A percentile compares a stretch with the other conserved stretches of the same genome.
These are phyloP conservation scores for Hymenopus coronatus DNA, from an alignment of 2,888 invertebrate species.

Conservation along the genomic window DNA sequence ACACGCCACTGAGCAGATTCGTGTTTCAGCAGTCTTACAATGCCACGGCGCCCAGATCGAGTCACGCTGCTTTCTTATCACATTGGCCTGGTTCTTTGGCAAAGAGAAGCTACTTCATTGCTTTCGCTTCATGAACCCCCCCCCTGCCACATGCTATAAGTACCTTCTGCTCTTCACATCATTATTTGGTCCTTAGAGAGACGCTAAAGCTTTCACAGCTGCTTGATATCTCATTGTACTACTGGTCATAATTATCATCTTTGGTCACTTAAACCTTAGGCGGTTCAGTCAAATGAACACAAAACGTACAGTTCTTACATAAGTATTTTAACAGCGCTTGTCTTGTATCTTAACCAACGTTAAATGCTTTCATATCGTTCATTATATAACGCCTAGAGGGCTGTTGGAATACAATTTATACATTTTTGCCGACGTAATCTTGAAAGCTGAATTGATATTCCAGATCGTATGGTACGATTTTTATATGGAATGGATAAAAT, in stretches of 20 bases:
- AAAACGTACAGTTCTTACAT: not conserved
- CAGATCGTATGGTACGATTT: no score
- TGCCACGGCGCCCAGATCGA: not conserved
- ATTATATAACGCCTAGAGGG: no score
- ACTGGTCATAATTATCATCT: not conserved
- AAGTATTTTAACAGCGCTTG: not conserved
- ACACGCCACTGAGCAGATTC: not conserved
- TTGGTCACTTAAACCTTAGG: not conserved
- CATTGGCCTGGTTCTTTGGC: not conserved
- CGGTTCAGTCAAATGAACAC: not conserved
- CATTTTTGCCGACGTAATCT: no score
- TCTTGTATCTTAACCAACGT: not conserved
- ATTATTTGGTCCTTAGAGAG: not conserved
- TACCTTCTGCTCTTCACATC: not conserved
- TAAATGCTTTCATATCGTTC: no score
- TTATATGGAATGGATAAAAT: no score
- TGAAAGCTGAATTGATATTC: no score
- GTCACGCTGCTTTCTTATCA: not conserved
- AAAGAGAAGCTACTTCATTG: slow-evolving; percentile 15
- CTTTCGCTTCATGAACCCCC: not conserved
- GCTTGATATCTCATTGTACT: not conserved
- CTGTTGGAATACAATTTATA: no score
- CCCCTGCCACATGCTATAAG: not conserved
- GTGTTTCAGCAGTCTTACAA: not conserved
- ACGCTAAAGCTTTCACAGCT: not conserved